Evolutionary conservation across 2,888 invertebrate species (phyloP).

Genomic region (Achlya flavicornis): DNA sequence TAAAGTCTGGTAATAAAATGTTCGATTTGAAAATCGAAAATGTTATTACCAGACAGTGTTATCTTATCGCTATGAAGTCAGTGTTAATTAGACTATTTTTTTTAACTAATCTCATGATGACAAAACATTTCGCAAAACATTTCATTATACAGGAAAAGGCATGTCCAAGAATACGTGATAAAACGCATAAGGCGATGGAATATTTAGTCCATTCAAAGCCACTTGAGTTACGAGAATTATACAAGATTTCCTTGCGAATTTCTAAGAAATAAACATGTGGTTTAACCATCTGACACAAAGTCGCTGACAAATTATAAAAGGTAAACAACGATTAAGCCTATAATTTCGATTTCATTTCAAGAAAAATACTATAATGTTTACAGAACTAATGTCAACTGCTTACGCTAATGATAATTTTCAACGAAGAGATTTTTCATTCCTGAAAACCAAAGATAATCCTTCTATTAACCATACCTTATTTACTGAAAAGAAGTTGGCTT

Average conservation of each 20-base stretch:
- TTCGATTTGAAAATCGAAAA: neutral
- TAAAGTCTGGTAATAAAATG: too few relatives aligned
- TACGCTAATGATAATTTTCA: too few relatives aligned
- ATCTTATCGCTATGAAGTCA: too few relatives aligned
- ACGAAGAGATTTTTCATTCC: neutral
- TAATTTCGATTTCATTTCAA: neutral
- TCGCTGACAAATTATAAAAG: neutral
- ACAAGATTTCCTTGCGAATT: conserved; percentile 32
- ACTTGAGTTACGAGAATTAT: conserved; percentile 8
- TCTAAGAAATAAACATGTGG: conserved; percentile 36
- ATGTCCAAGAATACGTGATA: conserved; percentile 9
- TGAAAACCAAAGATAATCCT: neutral
- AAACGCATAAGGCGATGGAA: conserved; percentile 15
- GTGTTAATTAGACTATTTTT: too few relatives aligned
- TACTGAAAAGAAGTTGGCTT: too few relatives aligned
- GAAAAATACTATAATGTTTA: too few relatives aligned
- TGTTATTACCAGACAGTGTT: neutral
- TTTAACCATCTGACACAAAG: conserved; percentile 10
- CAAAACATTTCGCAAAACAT: neutral
- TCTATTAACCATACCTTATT: too few relatives aligned
- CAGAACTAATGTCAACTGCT: too few relatives aligned
- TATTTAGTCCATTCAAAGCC: conserved; percentile 11
- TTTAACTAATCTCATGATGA: neutral
- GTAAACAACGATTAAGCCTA: neutral
- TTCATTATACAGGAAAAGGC: conserved; percentile 2